phyloP scores from a whole-genome alignment of 1,140 invertebrate species.

The Ptiloglossa arizonensis region DNA sequence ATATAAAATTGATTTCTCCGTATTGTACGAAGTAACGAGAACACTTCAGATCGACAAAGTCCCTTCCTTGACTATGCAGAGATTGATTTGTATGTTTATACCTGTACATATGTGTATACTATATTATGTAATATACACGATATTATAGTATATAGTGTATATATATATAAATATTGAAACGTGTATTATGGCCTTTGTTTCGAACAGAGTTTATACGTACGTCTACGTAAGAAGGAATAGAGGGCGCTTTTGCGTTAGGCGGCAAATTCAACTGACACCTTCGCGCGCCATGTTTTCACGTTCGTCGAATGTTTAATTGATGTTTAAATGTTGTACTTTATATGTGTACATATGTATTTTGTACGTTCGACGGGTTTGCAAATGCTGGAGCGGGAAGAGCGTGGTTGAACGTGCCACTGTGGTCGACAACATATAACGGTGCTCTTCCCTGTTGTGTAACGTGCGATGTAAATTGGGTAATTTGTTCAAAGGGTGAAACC shows the following conservation, averaged over 20 bases:
- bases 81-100: slow-evolving; percentile 52
- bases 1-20: background rate
- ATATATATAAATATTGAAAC: slow-evolving; percentile 36
- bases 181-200: slow-evolving; percentile 50
- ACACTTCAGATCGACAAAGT: background rate
- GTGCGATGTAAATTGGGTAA: background rate
- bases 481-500: background rate
- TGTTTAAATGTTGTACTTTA: slow-evolving; percentile 44
- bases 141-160: slow-evolving; percentile 51
- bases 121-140: slow-evolving; percentile 51
- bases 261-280: background rate
- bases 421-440: background rate
- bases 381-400: background rate
- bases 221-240: background rate
- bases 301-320: slow-evolving; percentile 24
- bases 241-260: slow-evolving; percentile 30
- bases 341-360: slow-evolving; percentile 48
- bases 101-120: slow-evolving; percentile 54
- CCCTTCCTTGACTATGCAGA: slow-evolving; percentile 11
- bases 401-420: background rate
- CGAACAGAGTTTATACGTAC: slow-evolving; percentile 34
- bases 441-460: slow-evolving; percentile 6
- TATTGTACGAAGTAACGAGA: background rate
- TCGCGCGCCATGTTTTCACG: slow-evolving; percentile 4
- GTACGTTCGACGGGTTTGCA: slow-evolving; percentile 27